Percentiles rank a stretch among this genome's conserved stretches.
phyloP scores from a whole-genome alignment of 2,888 invertebrate species.

The Aleiodes alternator region DNA sequence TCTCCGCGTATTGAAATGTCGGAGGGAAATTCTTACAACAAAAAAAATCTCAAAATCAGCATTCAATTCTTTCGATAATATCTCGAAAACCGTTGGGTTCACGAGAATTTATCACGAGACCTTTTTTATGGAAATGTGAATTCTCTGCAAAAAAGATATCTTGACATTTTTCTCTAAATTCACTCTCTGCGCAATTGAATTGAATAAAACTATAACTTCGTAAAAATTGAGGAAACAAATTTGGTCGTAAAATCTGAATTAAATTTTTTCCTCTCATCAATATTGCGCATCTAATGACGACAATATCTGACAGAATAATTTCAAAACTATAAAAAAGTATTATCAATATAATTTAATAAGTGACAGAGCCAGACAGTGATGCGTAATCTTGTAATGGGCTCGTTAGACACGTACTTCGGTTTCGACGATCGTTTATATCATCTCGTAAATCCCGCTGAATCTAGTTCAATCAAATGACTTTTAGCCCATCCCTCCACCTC shows the following conservation, averaged over 20 bases:
- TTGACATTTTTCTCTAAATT: too few species aligned
- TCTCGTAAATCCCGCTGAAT: slow-evolving; percentile 44
- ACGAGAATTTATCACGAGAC: too few species aligned
- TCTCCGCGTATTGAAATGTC: background rate
- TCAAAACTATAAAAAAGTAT: slow-evolving; percentile 20
- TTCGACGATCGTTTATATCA: slow-evolving; percentile 42
- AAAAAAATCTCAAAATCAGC: background rate
- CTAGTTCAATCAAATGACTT: slow-evolving; percentile 45
- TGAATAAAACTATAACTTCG: too few species aligned
- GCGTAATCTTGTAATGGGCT: slow-evolving; percentile 68
- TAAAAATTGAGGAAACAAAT: slow-evolving; percentile 1
- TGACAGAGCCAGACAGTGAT: slow-evolving; percentile 49
- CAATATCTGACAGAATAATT: background rate
- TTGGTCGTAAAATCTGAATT: slow-evolving; percentile 27
- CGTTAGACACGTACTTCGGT: slow-evolving; percentile 64
- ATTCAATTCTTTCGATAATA: background rate
- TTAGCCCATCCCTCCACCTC: background rate
- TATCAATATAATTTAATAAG: slow-evolving; percentile 18
- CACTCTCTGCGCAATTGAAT: too few species aligned
- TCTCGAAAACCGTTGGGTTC: background rate
- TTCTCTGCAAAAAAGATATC: too few species aligned
- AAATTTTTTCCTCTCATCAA: slow-evolving; percentile 47
- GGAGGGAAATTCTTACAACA: too few species aligned
- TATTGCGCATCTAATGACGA: slow-evolving; percentile 45
- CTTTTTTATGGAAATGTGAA: too few species aligned